Base-by-base conservation (phyloP, 2,113 vertebrate species). In the Synchiropus splendidus region DNA sequence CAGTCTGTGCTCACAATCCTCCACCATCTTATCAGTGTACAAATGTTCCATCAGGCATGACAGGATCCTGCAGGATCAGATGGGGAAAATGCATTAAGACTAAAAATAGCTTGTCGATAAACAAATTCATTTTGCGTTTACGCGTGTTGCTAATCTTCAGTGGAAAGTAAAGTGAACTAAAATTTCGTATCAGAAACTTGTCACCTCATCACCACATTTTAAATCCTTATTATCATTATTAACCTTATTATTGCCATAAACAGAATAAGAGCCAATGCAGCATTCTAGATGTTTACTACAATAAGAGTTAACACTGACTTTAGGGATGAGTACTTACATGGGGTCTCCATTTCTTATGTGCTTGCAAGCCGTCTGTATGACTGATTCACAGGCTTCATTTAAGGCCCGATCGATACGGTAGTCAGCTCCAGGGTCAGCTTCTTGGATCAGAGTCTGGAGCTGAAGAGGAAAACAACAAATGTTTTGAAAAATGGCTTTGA, bases 1-100 rank as follows among this genome's bases (percentile, higher is more conserved):
- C n/a, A 97, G 85, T 4, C 91, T 61, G 10, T 89, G 90, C 21
- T 96, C 92, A 84, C 93, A 97, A 16, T 90, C 80, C 58, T 94
- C 92, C 10, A 97, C 94, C 92, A 97, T 97, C 78, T 97, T 95
- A 61, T 97, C 94, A 0, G 92, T 97, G 62, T 97, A 97, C 35
- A 97, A 79, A 45, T 97, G 92, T 51, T 97, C 92, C 94, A 97
- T 97, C 18, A 97, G 83, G 67, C 92, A 97, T 0, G 92, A 97
- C n/a, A 97, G 86, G 63, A 97, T 94, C 92, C 92, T 95, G 52
- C 30, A 63, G 16, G 1, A 34, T 3, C 10, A 5, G n/a, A 14
- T 5, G 2, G 6, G n/a, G 5, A 27, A n/a, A 10, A 39, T 1
- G 18, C 21, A 27, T 27, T 27, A 27, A 8, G 21, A 5, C 21